Percentiles rank a stretch among this genome's conserved stretches.
Evolutionary conservation across 35 echinoderm and acorn worm genomes (phyloP).

Genomic region (Stichopus chloronotus): DNA sequence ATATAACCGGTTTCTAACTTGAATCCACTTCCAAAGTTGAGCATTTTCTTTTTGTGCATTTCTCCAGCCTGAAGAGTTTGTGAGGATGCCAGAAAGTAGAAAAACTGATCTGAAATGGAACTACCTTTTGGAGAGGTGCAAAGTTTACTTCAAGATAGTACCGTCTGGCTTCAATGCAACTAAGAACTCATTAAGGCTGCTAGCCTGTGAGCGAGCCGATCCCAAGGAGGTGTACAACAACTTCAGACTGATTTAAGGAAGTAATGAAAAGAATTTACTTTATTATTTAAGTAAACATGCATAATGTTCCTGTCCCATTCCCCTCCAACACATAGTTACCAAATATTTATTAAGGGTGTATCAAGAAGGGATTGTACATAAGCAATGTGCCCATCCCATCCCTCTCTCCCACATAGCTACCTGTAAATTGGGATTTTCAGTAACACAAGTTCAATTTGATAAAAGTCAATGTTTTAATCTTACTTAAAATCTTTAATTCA

Average conservation of each 20-base stretch:
- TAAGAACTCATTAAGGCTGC: slow-evolving; percentile 25
- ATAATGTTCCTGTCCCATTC: too few relatives aligned
- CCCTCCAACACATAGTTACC: too few relatives aligned
- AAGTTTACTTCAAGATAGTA: slow-evolving; percentile 78
- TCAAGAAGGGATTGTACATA: neutral
- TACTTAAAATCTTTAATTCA: too few relatives aligned
- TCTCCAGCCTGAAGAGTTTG: slow-evolving; percentile 60
- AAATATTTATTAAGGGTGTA: too few relatives aligned
- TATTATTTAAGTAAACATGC: too few relatives aligned
- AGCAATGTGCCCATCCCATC: too few relatives aligned
- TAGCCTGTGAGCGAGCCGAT: slow-evolving; percentile 60
- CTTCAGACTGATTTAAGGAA: slow-evolving; percentile 19
- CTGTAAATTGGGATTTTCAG: too few relatives aligned
- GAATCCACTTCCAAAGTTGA: too few relatives aligned
- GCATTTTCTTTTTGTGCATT: neutral
- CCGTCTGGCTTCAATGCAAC: slow-evolving; percentile 59
- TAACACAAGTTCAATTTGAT: too few relatives aligned
- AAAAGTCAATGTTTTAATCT: too few relatives aligned
- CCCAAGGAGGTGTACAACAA: slow-evolving; percentile 62
- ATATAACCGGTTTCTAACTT: too few relatives aligned
- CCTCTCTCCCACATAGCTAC: too few relatives aligned
- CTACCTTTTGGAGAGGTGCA: slow-evolving; percentile 76
- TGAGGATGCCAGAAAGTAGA: slow-evolving; percentile 35
- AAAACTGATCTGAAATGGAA: slow-evolving; percentile 81
- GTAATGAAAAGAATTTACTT: neutral